Base-by-base conservation (phyloP, 2,797 vertebrate genomes). In the Danio aesculapii region DNA sequence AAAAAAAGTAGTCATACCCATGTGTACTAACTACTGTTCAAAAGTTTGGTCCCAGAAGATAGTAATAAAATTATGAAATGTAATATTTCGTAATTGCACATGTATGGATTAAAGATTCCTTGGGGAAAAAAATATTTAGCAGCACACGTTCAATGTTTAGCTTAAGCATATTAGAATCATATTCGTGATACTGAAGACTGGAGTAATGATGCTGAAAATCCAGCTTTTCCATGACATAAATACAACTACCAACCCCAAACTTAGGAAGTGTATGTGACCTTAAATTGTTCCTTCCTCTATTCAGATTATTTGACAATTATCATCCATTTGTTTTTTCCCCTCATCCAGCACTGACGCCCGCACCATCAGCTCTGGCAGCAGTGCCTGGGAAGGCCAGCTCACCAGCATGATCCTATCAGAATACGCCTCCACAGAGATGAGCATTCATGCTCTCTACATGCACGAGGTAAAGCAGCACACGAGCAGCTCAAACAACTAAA, bases 361-460 rank as follows among this genome's bases (percentile, higher is more conserved):
- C 81, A 98, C 96, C 0, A 93, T 96, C 88, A 99, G 98, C 88
- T 98, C 97, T 0, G 96, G 97, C 64, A 98, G 98, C 93, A 99
- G 98, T 1, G 96, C 95, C 17, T 99, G 97, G 98, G 98, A 99
- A 89, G 97, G 96, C 80, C 97, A 98, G 69, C 93, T 98, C 59
- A 96, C 97, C 87, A 99, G 98, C 91, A 89, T 98, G 92, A 93
- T 98, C 84, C 92, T 99, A 68, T 99, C 98, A 0, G 98, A 99
- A 85, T 99, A 98, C 0, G 97, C 98, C 8, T 99, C 97, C 59
- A 99, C 96, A 0, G 98, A 99, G 90, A 99, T 99, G 98, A 99
- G 98, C 91, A 95, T 99, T 82, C 98, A 99, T 0, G 97, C 98
- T 9, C 93, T 99, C 86, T 98, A 98, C 88, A 98, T 99, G 92